These are phyloP conservation scores for Vanessa tameamea DNA, from an alignment of 1,140 invertebrate species.

Conservation along the genomic window DNA sequence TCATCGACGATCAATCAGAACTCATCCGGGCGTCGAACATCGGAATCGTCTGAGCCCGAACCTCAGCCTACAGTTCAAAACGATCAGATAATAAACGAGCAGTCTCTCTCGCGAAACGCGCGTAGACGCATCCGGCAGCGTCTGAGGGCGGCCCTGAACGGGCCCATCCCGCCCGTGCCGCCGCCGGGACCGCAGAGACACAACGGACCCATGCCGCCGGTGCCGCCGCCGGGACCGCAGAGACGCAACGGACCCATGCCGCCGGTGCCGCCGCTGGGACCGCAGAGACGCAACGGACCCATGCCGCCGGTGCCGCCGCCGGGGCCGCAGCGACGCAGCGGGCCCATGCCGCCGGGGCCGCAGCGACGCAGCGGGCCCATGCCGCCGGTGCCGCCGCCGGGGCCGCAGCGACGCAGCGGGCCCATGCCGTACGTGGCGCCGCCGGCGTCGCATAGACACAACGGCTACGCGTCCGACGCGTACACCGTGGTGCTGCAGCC, in stretches of 20 bases:
- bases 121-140: conserved; percentile 62
- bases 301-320: too few relatives aligned
- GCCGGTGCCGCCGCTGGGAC: too few relatives aligned
- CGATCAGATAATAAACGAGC: neutral
- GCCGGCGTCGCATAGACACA: neutral
- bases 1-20: conserved; percentile 10
- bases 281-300: too few relatives aligned
- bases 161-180: conserved; percentile 8
- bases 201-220: neutral
- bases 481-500: neutral
- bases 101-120: conserved; percentile 56
- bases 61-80: conserved; percentile 25
- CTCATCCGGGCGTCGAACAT: conserved; percentile 10
- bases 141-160: conserved; percentile 54
- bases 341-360: conserved; percentile 12
- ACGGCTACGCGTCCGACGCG: neutral
- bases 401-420: neutral
- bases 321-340: too few relatives aligned
- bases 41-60: conserved; percentile 25
- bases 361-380: neutral
- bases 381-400: neutral
- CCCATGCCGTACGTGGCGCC: neutral
- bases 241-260: neutral
- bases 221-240: neutral
- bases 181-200: conserved; percentile 3